Conservation (phyloP, 2,888 invertebrate species). For the Nysson spinosus region DNA sequence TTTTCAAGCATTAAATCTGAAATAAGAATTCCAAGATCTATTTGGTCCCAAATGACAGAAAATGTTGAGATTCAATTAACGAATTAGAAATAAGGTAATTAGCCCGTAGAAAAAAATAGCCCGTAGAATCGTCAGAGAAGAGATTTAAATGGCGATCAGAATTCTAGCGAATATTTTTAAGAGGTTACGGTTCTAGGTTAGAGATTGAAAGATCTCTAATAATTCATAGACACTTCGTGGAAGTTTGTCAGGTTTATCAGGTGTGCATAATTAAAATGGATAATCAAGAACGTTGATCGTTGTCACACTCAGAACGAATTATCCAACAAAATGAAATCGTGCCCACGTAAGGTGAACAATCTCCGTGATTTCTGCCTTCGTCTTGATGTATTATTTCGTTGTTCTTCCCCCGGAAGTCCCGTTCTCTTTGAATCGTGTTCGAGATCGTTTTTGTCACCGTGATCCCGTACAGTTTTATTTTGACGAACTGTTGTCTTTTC, state of each 20-base stretch:
- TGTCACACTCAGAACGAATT: slow-evolving; percentile 29
- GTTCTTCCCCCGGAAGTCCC: background rate
- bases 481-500: too few relatives aligned
- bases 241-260: too few relatives aligned
- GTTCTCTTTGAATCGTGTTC: too few relatives aligned
- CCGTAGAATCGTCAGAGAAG: slow-evolving; percentile 16
- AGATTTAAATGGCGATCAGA: too few relatives aligned
- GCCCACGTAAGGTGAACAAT: slow-evolving; percentile 40
- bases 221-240: slow-evolving; percentile 19
- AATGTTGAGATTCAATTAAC: background rate
- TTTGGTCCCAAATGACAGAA: background rate
- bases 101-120: slow-evolving; percentile 10
- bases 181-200: slow-evolving; percentile 31
- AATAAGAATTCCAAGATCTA: background rate
- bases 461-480: too few relatives aligned
- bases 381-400: too few relatives aligned
- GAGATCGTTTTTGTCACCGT: too few relatives aligned
- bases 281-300: slow-evolving; percentile 33
- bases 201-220: slow-evolving; percentile 22
- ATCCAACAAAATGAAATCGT: slow-evolving; percentile 14
- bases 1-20: too few relatives aligned
- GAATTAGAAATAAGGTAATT: background rate
- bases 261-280: slow-evolving; percentile 19
- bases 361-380: slow-evolving; percentile 18
- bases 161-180: too few relatives aligned